Conservation (phyloP, 2,113 vertebrate species). For the Climacteris rufus region DNA sequence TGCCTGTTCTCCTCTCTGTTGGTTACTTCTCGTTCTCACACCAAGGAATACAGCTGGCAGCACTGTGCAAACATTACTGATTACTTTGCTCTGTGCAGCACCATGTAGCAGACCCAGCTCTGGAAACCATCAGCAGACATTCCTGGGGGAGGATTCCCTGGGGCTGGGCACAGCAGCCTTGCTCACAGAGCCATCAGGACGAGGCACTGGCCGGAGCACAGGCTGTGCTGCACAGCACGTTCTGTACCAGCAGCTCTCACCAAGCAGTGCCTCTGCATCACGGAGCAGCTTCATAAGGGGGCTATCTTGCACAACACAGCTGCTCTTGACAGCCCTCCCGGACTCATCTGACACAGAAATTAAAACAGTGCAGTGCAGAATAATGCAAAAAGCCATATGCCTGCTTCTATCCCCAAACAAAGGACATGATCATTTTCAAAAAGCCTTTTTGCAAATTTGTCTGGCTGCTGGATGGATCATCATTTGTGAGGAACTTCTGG, state of each 20-base stretch:
- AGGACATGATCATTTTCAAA: neutral
- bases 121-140: neutral
- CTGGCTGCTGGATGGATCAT: neutral
- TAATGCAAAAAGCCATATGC: neutral
- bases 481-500: neutral
- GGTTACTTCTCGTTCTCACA: neutral
- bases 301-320: neutral
- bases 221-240: neutral
- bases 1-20: neutral
- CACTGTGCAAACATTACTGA: rapidly evolving
- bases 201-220: neutral
- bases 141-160: neutral
- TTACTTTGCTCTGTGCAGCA: neutral
- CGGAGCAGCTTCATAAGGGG: neutral
- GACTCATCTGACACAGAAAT: neutral
- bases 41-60: neutral
- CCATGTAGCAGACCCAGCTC: rapidly evolving
- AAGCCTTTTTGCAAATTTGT: neutral
- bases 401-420: neutral
- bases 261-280: neutral
- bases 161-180: neutral
- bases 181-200: neutral
- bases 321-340: neutral
- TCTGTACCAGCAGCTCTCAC: neutral
- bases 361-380: neutral